A percentile compares a stretch with the other conserved stretches of the same genome.
Conservation (phyloP, 1,140 invertebrate genomes). For the Drosophila tani region DNA sequence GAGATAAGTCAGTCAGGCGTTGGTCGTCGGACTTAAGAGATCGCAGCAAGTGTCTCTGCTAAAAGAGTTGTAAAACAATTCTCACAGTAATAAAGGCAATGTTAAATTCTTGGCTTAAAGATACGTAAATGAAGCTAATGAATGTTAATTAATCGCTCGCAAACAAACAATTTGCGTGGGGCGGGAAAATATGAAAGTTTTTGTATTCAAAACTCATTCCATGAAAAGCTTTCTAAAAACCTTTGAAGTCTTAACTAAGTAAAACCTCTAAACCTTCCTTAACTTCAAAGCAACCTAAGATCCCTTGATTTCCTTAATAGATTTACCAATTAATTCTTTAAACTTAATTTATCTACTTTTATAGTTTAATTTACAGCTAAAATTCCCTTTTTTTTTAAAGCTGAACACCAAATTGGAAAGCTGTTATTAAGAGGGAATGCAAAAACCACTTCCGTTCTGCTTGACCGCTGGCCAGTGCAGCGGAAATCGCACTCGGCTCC, state of each 20-base stretch:
- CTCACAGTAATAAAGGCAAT: slow-evolving; percentile 50
- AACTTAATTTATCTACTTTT: neutral
- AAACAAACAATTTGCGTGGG: slow-evolving; percentile 38
- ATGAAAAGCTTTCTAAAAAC: neutral
- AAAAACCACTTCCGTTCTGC: slow-evolving; percentile 71
- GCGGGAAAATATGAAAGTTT: slow-evolving; percentile 33
- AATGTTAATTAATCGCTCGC: slow-evolving; percentile 52
- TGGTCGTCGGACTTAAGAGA: slow-evolving; percentile 1
- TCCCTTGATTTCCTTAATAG: neutral
- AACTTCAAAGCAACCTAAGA: neutral
- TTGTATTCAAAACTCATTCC: neutral
- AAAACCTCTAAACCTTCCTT: no score
- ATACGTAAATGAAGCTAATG: slow-evolving; percentile 42
- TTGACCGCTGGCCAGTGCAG: slow-evolving; percentile 61
- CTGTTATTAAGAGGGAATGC: slow-evolving; percentile 40
- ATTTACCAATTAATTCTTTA: neutral
- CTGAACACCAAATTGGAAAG: slow-evolving; percentile 10
- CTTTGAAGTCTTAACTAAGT: neutral
- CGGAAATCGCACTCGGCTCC: slow-evolving; percentile 61
- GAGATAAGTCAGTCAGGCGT: slow-evolving; percentile 15
- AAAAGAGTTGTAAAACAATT: slow-evolving; percentile 41
- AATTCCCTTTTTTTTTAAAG: slow-evolving; percentile 14
- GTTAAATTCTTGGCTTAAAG: slow-evolving; percentile 37
- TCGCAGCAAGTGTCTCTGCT: slow-evolving; percentile 20
- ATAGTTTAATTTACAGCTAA: neutral